Percentiles rank a stretch among this genome's conserved stretches.
These are phyloP conservation scores for Myopa tessellatipennis DNA, from an alignment of 2,888 invertebrate genomes.

Conservation along the genomic window DNA sequence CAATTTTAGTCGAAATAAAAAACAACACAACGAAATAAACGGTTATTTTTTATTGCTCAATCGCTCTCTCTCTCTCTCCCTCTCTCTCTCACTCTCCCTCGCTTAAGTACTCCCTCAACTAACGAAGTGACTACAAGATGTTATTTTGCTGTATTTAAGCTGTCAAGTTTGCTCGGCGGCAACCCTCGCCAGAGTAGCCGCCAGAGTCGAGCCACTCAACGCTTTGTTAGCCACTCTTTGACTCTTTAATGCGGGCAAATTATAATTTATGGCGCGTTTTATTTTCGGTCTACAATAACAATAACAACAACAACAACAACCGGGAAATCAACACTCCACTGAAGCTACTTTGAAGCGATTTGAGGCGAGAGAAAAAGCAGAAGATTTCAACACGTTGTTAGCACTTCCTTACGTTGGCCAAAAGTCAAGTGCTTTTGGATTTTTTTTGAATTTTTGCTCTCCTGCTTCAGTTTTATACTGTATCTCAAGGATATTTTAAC, in stretches of 20 bases:
- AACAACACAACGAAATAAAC: conserved; percentile 4
- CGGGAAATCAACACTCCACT: neutral
- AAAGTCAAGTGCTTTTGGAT: conserved; percentile 36
- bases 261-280: conserved; percentile 46
- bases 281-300: conserved; percentile 27
- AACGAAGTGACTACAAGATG: neutral
- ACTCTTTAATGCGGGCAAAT: conserved; percentile 45
- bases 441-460: no score
- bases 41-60: conserved; percentile 28
- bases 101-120: neutral
- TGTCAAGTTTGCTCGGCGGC: neutral
- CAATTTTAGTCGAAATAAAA: neutral
- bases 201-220: neutral
- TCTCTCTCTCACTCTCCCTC: neutral
- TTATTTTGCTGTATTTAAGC: neutral
- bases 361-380: neutral
- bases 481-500: conserved; percentile 9
- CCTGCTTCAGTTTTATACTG: neutral
- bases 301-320: neutral
- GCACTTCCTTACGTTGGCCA: conserved; percentile 18
- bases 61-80: neutral
- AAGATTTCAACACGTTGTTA: conserved; percentile 27
- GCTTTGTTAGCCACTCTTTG: conserved; percentile 34
- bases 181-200: neutral
- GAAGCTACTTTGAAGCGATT: neutral